Base-by-base conservation (phyloP, 2,797 vertebrate genomes). In the Lutjanus argentimaculatus region DNA sequence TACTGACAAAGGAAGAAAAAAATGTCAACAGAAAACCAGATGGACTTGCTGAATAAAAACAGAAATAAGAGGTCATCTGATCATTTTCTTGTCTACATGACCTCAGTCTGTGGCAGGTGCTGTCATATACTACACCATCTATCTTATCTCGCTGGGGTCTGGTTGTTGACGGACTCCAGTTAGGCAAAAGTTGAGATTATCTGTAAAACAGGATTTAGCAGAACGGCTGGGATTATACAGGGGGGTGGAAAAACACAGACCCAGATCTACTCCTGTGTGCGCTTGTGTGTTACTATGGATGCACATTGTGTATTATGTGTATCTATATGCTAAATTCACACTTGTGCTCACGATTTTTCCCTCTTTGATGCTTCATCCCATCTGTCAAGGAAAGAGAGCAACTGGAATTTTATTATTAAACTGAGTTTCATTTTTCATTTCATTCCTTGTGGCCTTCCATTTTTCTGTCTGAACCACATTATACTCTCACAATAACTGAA, bases 191-290 rank as follows among this genome's bases (percentile, higher is more conserved):
- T 71, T 67, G 25, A 79, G 83, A 79, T 82, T 64, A 86, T 68
- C 67, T 56, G 53, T 72, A 51, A 84, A 85, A 78, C 63, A 83
- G 76, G 82, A 85, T 82, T 90, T 72, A 75, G 51, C 8, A 65
- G 56, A 75, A 57, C 46, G 68, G 40, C 25, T 45, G 66, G 70
- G 75, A 84, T 83, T 86, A 79, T n/a, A 49, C 22, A 49, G 57
- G 21, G 30, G 10, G 61, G 14, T 12, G 56, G 12, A 6, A 9
- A 48, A 43, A 25, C 55, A 55, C 42, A 75, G 51, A 59, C 45
- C 21, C n/a, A n/a, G 8, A 36, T 43, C 15, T 52, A 57, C 12
- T 49, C 11, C 22, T 48, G 21, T 17, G 30, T 61, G 12, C 59
- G 64, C 43, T 43, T 65, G 21, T 63, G 53, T 76, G 46, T 61